A percentile compares a stretch with the other conserved stretches of the same genome.
Evolutionary conservation across 2,888 invertebrate species (phyloP).

Genomic region (Oxyscelio sp.): DNA sequence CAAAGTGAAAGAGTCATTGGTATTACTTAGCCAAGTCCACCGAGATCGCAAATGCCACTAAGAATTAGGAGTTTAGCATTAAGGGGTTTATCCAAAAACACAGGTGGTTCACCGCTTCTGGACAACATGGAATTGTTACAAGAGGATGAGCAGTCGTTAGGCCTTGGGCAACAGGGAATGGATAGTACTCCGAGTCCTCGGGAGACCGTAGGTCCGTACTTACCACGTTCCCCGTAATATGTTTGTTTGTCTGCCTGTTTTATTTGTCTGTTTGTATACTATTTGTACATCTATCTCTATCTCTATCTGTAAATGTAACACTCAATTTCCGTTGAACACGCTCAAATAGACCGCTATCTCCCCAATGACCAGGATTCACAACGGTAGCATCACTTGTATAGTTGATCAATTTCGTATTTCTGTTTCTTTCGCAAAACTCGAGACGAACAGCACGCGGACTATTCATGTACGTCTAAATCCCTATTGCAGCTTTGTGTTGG

Average conservation of each 20-base stretch:
- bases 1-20: constrained; percentile 33
- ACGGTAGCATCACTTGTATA: constrained; percentile 74
- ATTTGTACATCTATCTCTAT: constrained; percentile 77
- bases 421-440: constrained; percentile 35
- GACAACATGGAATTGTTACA: constrained; percentile 88
- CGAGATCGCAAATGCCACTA: constrained; percentile 37
- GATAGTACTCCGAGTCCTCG: constrained; percentile 87
- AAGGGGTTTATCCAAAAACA: constrained; percentile 82
- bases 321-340: constrained; percentile 80
- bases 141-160: constrained; percentile 88
- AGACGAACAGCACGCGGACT: constrained; percentile 35
- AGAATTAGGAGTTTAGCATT: constrained; percentile 77
- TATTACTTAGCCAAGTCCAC: constrained; percentile 8
- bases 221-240: constrained; percentile 85
- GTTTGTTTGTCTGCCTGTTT: constrained; percentile 81
- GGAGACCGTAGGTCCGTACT: constrained; percentile 88
- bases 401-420: constrained; percentile 38
- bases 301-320: constrained; percentile 81
- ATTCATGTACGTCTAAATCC: constrained; percentile 47
- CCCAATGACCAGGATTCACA: constrained; percentile 68
- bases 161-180: constrained; percentile 87
- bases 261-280: constrained; percentile 80
- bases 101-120: constrained; percentile 88
- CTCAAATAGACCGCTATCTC: constrained; percentile 78
- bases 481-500: constrained; percentile 84